Conservation (phyloP, 2,113 vertebrate genomes). For the Periophthalmus modestus region DNA sequence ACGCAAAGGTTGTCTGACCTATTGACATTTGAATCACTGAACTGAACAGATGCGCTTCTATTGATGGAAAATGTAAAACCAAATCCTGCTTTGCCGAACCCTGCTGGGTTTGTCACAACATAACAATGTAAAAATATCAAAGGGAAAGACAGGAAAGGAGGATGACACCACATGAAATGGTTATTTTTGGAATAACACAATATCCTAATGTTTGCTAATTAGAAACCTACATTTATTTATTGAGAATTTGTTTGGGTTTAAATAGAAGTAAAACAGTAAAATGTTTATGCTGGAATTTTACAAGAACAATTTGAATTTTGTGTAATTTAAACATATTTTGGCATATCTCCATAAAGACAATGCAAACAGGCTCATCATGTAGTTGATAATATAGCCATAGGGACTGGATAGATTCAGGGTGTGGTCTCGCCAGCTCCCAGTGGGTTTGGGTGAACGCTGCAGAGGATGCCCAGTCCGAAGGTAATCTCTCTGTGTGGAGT, state of each 20-base stretch:
- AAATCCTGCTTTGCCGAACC: background rate
- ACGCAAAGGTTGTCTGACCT: constrained; percentile 28
- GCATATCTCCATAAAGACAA: background rate
- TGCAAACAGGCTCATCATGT: constrained; percentile 9
- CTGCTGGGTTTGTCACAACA: background rate
- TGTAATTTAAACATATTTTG: background rate
- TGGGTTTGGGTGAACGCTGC: constrained; percentile 49
- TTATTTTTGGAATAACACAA: background rate
- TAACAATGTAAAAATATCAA: background rate
- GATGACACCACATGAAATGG: background rate
- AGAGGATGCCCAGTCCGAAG: constrained; percentile 60
- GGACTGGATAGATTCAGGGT: constrained; percentile 29
- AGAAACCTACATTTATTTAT: background rate
- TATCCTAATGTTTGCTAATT: background rate
- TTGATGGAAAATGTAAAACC: constrained; percentile 11
- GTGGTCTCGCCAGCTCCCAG: constrained; percentile 43
- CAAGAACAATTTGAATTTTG: background rate
- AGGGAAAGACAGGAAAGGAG: background rate
- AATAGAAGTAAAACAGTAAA: background rate
- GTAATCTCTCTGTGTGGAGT: constrained; percentile 59
- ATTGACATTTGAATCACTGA: constrained; percentile 37
- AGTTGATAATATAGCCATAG: constrained; percentile 31
- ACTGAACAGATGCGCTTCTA: constrained; percentile 28
- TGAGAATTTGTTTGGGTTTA: background rate
- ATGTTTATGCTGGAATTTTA: background rate